Conservation (phyloP, 1,140 invertebrate genomes). For the Oppia nitens region DNA sequence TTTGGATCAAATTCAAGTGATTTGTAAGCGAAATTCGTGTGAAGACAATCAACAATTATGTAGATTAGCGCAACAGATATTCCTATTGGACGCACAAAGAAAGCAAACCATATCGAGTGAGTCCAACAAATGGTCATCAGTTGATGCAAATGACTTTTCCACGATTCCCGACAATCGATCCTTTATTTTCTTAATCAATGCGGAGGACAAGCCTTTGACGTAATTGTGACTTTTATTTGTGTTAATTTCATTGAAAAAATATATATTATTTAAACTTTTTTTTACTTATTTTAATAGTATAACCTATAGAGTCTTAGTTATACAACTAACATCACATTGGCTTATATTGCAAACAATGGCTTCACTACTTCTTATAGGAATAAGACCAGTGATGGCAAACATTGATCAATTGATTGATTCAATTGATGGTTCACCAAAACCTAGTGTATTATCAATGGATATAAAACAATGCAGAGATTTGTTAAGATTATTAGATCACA, state of each 20-base stretch:
- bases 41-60: background rate
- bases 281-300: background rate
- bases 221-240: background rate
- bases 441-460: background rate
- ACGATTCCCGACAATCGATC: background rate
- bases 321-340: background rate
- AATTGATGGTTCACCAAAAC: background rate
- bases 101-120: background rate
- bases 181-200: background rate
- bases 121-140: background rate
- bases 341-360: background rate
- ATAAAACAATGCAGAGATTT: background rate
- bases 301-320: background rate
- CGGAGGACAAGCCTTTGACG: background rate
- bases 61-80: background rate
- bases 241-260: too few species aligned
- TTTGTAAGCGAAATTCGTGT: background rate
- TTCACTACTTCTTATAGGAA: background rate
- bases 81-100: background rate
- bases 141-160: background rate
- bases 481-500: background rate
- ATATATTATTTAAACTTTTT: too few species aligned
- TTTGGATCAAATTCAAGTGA: constrained; percentile 1
- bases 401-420: background rate
- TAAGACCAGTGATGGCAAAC: background rate